Conservation (phyloP, 2,797 vertebrate genomes). For the Esox lucius region DNA sequence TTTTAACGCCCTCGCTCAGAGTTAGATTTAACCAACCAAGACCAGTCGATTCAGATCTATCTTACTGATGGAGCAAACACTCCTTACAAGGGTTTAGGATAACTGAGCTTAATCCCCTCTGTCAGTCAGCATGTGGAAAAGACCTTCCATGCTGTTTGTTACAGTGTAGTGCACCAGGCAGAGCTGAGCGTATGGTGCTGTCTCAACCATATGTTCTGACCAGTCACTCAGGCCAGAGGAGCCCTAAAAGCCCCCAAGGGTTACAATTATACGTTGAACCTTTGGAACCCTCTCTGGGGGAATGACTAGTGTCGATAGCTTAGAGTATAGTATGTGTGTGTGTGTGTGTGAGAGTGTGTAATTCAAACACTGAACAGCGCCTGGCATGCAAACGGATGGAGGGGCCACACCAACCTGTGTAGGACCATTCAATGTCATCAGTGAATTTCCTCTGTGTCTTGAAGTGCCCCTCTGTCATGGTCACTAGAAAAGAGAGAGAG, state of each 20-base stretch:
- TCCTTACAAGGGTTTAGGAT: not conserved
- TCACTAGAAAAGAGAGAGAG: slow-evolving; percentile 44
- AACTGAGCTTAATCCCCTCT: not conserved
- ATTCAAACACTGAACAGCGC: not conserved
- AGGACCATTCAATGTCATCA: slow-evolving; percentile 93
- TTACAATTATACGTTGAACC: not conserved
- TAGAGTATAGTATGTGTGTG: too few relatives aligned
- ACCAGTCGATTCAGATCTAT: not conserved
- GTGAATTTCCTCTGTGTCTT: slow-evolving; percentile 78
- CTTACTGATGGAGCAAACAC: not conserved
- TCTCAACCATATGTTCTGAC: not conserved
- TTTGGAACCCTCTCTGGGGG: slow-evolving; percentile 8
- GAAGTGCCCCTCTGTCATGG: slow-evolving; percentile 54
- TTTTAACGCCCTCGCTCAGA: not conserved
- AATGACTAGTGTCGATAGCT: too few relatives aligned
- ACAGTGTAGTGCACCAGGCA: not conserved
- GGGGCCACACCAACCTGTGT: slow-evolving; percentile 80
- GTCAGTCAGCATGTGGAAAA: not conserved
- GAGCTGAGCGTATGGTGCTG: not conserved
- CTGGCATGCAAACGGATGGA: not conserved
- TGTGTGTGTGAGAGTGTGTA: not conserved
- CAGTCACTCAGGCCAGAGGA: slow-evolving; percentile 12
- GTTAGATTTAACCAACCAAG: not conserved
- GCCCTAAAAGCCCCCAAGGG: not conserved
- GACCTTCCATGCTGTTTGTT: slow-evolving; percentile 6